Percentiles rank a stretch among this genome's conserved stretches.
Conservation (phyloP, 2,113 vertebrate species). For the Himantopus leucocephalus region DNA sequence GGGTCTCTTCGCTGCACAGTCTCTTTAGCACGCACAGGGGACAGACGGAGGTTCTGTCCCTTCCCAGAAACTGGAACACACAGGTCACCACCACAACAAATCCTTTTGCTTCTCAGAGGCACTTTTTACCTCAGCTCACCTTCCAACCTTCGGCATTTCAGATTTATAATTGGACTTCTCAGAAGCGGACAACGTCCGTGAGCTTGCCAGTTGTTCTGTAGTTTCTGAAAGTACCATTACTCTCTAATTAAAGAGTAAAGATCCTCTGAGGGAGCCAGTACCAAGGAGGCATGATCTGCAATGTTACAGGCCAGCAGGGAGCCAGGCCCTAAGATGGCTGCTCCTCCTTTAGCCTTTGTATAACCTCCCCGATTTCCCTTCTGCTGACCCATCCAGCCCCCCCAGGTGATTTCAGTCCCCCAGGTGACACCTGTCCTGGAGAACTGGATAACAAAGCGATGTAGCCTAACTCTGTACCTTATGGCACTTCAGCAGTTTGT, state of each 20-base stretch:
- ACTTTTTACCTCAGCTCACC: not conserved
- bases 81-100: not conserved
- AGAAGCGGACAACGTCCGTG: not conserved
- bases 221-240: not conserved
- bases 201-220: not conserved
- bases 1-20: not conserved
- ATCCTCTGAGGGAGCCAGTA: not conserved
- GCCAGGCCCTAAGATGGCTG: not conserved
- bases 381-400: not conserved
- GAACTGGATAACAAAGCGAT: fast-evolving
- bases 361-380: not conserved
- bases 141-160: not conserved
- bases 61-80: not conserved
- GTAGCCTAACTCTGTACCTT: not conserved
- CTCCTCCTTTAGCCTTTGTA: not conserved
- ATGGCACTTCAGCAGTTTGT: fast-evolving
- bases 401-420: not conserved
- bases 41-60: not conserved
- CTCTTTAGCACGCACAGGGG: fast-evolving
- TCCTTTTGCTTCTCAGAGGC: not conserved
- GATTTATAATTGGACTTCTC: not conserved
- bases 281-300: not conserved
- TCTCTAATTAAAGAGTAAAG: not conserved
- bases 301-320: not conserved
- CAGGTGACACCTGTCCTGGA: not conserved